phyloP scores from a whole-genome alignment of 2,888 invertebrate genomes.

The Idaea aversata region DNA sequence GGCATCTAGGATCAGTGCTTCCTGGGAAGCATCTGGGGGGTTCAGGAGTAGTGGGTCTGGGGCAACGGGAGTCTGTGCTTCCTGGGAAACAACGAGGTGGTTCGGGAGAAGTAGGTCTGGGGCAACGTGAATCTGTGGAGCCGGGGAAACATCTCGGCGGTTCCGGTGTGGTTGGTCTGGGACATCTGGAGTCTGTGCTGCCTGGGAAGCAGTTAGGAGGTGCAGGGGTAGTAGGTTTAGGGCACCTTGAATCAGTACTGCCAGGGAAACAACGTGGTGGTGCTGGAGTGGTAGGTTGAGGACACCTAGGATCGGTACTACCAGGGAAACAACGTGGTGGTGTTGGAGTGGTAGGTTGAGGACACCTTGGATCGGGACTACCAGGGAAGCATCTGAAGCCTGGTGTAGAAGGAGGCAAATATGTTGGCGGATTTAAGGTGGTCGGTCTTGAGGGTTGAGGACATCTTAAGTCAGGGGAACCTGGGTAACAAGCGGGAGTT shows the following conservation, averaged over 20 bases:
- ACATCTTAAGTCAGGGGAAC: constrained; percentile 36
- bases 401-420: constrained; percentile 37
- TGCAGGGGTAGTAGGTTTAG: constrained; percentile 33
- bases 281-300: constrained; percentile 32
- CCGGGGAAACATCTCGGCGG: constrained; percentile 34
- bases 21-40: constrained; percentile 47
- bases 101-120: constrained; percentile 25
- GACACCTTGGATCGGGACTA: constrained; percentile 27
- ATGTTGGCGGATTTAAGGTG: constrained; percentile 24
- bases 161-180: constrained; percentile 22
- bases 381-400: constrained; percentile 31
- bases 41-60: constrained; percentile 34
- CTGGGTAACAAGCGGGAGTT: constrained; percentile 41
- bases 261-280: constrained; percentile 36
- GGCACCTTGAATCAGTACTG: constrained; percentile 45
- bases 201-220: constrained; percentile 40
- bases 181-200: constrained; percentile 34
- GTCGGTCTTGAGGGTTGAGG: constrained; percentile 23
- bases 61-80: constrained; percentile 41
- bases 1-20: constrained; percentile 46
- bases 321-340: constrained; percentile 41
- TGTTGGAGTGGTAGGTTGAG: constrained; percentile 34
- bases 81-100: constrained; percentile 46
- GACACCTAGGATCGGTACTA: constrained; percentile 19
- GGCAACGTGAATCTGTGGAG: constrained; percentile 8